phyloP scores from a whole-genome alignment of 2,113 vertebrate species.

The Dunckerocampus dactyliophorus region DNA sequence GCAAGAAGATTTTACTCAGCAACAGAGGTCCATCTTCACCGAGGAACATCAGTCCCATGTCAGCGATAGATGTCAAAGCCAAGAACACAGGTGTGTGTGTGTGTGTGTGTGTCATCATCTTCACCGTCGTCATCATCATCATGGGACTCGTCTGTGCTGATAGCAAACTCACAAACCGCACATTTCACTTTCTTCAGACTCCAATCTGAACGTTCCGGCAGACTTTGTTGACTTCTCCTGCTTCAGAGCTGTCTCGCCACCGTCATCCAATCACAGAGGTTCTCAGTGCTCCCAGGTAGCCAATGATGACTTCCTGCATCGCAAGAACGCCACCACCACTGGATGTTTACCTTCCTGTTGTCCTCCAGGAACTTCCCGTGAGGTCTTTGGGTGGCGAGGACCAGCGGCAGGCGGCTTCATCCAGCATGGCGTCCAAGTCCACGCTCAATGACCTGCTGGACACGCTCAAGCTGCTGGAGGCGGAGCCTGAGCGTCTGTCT shows the following conservation, averaged over 20 bases:
- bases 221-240: slow-evolving; percentile 54
- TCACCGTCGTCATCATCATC: neutral
- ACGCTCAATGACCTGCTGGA: slow-evolving; percentile 86
- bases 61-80: slow-evolving; percentile 68
- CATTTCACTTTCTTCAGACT: slow-evolving; percentile 59
- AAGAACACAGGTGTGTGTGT: slow-evolving; percentile 64
- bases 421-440: slow-evolving; percentile 74
- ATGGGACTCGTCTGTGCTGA: neutral
- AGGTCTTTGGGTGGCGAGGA: slow-evolving; percentile 64
- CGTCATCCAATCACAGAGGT: slow-evolving; percentile 33
- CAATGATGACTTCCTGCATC: neutral
- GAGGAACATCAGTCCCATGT: slow-evolving; percentile 28
- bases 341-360: neutral
- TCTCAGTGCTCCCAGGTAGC: slow-evolving; percentile 70
- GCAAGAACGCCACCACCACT: neutral
- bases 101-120: slow-evolving; percentile 5
- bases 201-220: slow-evolving; percentile 34
- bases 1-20: slow-evolving; percentile 46
- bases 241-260: slow-evolving; percentile 60
- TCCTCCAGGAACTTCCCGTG: slow-evolving; percentile 66
- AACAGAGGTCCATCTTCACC: slow-evolving; percentile 30
- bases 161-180: neutral
- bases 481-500: slow-evolving; percentile 78
- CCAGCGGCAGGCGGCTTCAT: slow-evolving; percentile 39
- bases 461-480: slow-evolving; percentile 84